phyloP scores from a whole-genome alignment of 2,113 vertebrate genomes.

The Malurus melanocephalus region DNA sequence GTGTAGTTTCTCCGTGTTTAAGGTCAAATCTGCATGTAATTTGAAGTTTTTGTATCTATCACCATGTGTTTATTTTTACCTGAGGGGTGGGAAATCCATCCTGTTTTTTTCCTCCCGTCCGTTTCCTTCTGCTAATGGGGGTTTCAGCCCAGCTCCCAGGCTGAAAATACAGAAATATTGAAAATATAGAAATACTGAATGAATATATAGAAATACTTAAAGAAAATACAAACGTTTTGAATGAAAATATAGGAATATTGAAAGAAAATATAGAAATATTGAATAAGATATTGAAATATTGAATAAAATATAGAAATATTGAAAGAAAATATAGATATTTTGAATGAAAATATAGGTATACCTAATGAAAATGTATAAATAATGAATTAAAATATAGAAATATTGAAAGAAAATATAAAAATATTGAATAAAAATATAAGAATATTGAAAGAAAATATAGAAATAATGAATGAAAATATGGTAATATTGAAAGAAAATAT shows the following conservation, averaged over 20 bases:
- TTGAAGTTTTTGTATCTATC: neutral
- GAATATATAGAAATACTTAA: neutral
- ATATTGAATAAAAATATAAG: too few relatives aligned
- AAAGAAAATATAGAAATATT: neutral
- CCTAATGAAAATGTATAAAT: neutral
- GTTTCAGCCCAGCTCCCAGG: neutral
- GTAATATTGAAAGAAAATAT: too few relatives aligned
- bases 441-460: neutral
- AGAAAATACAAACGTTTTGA: neutral
- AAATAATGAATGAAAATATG: too few relatives aligned
- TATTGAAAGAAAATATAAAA: neutral
- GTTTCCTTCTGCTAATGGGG: neutral
- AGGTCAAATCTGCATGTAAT: rapidly evolving
- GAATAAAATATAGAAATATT: neutral
- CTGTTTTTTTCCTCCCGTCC: neutral
- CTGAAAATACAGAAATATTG: too few relatives aligned
- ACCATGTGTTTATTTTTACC: rapidly evolving
- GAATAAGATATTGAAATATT: neutral
- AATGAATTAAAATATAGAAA: neutral
- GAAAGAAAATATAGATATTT: neutral
- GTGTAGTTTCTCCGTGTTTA: rapidly evolving
- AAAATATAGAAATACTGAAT: neutral
- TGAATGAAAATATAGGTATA: neutral
- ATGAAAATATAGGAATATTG: neutral
- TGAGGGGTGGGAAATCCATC: rapidly evolving